phyloP scores from a whole-genome alignment of 2,113 vertebrate species.

The Sisor rabdophorus region DNA sequence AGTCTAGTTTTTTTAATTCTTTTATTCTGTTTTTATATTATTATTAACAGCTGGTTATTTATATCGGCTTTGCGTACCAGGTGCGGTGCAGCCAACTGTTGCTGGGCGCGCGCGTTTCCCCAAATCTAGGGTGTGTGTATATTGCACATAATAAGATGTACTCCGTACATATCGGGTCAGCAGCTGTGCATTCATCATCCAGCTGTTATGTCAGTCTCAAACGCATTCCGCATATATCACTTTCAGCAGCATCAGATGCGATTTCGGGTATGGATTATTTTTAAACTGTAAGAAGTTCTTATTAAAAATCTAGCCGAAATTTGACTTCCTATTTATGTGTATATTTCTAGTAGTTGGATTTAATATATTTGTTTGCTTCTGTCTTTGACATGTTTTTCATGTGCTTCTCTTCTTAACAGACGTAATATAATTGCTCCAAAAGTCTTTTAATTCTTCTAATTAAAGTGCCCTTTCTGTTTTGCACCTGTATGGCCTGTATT shows the following conservation, averaged over 20 bases:
- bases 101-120: not conserved
- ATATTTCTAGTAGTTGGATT: not conserved
- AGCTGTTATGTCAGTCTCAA: not conserved
- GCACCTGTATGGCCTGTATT: conserved; percentile 33
- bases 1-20: too few species aligned
- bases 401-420: not conserved
- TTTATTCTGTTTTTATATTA: too few species aligned
- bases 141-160: not conserved
- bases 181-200: not conserved
- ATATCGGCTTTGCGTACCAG: not conserved
- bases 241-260: not conserved
- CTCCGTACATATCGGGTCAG: not conserved
- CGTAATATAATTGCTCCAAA: not conserved
- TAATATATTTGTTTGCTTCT: conserved; percentile 5
- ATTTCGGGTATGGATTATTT: not conserved
- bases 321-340: conserved; percentile 8
- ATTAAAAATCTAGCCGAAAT: not conserved
- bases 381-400: conserved; percentile 18
- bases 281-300: not conserved
- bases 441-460: not conserved
- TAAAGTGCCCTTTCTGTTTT: conserved; percentile 27
- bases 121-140: not conserved
- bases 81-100: conserved; percentile 16
- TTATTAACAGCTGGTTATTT: not conserved
- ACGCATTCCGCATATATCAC: not conserved